Conservation (phyloP, 2,113 vertebrate genomes). For the Psephotus haematonotus region DNA sequence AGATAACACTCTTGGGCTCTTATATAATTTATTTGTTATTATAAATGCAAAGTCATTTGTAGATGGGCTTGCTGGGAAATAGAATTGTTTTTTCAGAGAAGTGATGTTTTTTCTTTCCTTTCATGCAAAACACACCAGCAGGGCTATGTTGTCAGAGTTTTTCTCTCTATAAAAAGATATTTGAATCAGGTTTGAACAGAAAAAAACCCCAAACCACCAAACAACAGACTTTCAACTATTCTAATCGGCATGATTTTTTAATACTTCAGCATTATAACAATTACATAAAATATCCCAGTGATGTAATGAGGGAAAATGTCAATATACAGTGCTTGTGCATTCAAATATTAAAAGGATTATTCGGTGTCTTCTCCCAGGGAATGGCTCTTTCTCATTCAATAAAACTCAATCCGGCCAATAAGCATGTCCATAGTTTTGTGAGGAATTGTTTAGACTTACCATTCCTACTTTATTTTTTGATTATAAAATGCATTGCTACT, state of each 20-base stretch:
- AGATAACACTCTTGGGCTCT: background rate
- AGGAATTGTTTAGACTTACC: background rate
- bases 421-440: background rate
- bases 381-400: background rate
- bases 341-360: background rate
- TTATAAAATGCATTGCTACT: background rate
- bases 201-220: rapidly evolving
- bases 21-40: background rate
- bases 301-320: background rate
- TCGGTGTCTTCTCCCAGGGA: background rate
- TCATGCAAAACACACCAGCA: background rate
- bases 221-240: background rate
- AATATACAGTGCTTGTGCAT: background rate
- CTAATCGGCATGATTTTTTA: background rate
- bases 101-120: background rate
- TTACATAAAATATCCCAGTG: background rate
- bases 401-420: background rate
- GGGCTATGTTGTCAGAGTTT: background rate
- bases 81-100: background rate
- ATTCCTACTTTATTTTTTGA: background rate
- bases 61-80: background rate
- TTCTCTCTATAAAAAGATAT: background rate
- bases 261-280: background rate
- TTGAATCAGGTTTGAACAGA: background rate
- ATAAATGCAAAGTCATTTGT: background rate